phyloP scores from a whole-genome alignment of 2,888 invertebrate species.

The Mythimna albipuncta region DNA sequence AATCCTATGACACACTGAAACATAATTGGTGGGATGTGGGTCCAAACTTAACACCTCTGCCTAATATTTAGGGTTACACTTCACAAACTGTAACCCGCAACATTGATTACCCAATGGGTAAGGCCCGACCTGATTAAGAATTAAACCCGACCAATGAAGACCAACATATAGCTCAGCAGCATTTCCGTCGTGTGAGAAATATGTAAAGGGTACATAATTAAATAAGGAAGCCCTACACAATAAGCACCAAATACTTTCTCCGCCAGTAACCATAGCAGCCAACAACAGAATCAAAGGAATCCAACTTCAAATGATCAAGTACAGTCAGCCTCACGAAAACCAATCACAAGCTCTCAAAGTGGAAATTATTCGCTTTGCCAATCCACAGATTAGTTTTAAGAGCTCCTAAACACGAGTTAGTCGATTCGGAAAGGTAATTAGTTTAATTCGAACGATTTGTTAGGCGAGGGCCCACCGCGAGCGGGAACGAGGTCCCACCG shows the following conservation, averaged over 20 bases:
- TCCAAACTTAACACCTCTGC: no score
- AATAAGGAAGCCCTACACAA: background rate
- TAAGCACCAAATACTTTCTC: background rate
- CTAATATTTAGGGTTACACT: background rate
- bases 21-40: background rate
- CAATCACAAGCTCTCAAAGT: conserved; percentile 62
- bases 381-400: conserved; percentile 72
- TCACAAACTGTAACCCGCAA: background rate
- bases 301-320: conserved; percentile 56
- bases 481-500: background rate
- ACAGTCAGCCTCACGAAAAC: conserved; percentile 46
- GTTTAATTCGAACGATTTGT: conserved; percentile 71
- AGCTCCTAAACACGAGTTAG: conserved; percentile 72
- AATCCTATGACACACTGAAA: background rate
- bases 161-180: background rate
- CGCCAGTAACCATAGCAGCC: conserved; percentile 23
- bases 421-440: conserved; percentile 71
- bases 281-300: conserved; percentile 53
- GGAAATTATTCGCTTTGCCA: conserved; percentile 66
- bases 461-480: conserved; percentile 45
- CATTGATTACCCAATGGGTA: background rate
- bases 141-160: background rate
- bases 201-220: background rate
- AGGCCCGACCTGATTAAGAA: background rate
- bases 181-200: background rate